Evolutionary conservation across 2,113 vertebrate species (phyloP), one percentile per base, ranked within the genome.

Genomic region (Sterna hirundo): DNA sequence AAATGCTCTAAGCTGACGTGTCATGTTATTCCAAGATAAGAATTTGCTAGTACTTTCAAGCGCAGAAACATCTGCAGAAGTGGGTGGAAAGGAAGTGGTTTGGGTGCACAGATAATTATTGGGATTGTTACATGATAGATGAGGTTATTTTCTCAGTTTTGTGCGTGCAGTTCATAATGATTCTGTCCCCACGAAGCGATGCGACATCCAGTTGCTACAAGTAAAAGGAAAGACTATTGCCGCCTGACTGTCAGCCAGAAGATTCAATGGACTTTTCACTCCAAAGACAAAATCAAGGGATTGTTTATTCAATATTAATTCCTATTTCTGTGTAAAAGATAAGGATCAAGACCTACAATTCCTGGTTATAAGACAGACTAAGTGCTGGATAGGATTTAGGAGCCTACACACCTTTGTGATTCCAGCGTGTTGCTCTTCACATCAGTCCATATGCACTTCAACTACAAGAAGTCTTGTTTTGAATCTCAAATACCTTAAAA

Each of bases 21-120:
- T 34, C 54, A 13, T 44, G 34, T 34, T 83, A 44, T 71, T 49
- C 32, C 47, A 77, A 81, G 29, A 91, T 2, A 77, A 23, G 75
- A 90, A 74, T 90, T 88, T 77, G 18, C n/a, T 88, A 25, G 42
- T 68, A 47, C 38, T 80, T 89, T 44, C 78, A 80, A 86, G 71
- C 6, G 2, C 83, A 76, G 40, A 92, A 93, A 88, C 93, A 92
- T 87, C 85, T 92, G 85, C 85, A 92, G 46, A 89, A 95, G 93
- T 90, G 92, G 68, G 92, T 77, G 83, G 88, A 95, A 76, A 34
- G 69, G 77, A 89, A 87, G 62, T 77, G 71, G 22, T 83, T 83
- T 86, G 90, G 82, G 66, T 93, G 17, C 40, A 61, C 44, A 77
- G 62, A 92, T 92, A 85, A 90, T 91, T 96, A 91, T 38, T 85